These are phyloP conservation scores for Lepetodrilus schrolli DNA, from an alignment of 2,888 invertebrate genomes.

Conservation along the genomic window DNA sequence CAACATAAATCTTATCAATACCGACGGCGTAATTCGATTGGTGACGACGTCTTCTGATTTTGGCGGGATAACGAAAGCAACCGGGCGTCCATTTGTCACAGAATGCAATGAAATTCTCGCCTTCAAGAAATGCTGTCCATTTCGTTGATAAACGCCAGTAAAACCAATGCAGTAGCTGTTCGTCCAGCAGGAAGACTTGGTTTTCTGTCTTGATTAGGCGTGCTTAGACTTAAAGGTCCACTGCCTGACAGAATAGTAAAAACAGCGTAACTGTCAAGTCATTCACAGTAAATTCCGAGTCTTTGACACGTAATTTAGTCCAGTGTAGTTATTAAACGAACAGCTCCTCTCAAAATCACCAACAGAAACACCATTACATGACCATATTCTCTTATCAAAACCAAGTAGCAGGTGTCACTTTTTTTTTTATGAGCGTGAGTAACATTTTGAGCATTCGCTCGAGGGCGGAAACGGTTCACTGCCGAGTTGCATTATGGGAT, in stretches of 20 bases:
- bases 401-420: too few species aligned
- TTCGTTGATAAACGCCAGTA: constrained; percentile 1
- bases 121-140: not conserved
- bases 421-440: too few species aligned
- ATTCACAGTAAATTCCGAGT: constrained; percentile 9
- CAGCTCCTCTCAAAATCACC: not conserved
- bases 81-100: constrained; percentile 21
- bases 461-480: too few species aligned
- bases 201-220: constrained; percentile 10
- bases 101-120: constrained; percentile 24
- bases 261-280: not conserved
- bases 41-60: constrained; percentile 13
- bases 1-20: constrained; percentile 5
- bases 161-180: constrained; percentile 3
- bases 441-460: too few species aligned
- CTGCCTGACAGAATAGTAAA: constrained; percentile 8
- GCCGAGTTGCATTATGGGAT: too few species aligned
- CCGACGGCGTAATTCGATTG: constrained; percentile 23
- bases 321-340: not conserved
- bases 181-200: not conserved
- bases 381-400: too few species aligned
- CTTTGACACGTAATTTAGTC: constrained; percentile 19
- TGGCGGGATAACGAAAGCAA: not conserved
- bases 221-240: not conserved
- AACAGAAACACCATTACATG: too few species aligned